A percentile compares a stretch with the other conserved stretches of the same genome.
phyloP scores from a whole-genome alignment of 2,113 vertebrate species.

The Platysternon megacephalum region DNA sequence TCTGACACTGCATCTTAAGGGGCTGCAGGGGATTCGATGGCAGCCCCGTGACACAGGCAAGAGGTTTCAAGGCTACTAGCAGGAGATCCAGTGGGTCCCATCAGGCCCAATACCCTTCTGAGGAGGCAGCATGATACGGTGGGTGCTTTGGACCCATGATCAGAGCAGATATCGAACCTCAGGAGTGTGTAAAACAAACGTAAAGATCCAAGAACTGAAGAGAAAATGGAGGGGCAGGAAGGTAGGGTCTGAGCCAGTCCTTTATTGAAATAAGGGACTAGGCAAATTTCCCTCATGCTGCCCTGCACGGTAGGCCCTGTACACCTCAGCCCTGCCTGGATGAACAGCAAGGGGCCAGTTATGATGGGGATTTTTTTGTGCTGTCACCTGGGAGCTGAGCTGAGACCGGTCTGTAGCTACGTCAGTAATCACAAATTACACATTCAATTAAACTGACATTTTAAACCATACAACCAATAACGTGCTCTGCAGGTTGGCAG shows the following conservation, averaged over 20 bases:
- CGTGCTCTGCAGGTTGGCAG: neutral
- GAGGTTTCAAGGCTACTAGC: neutral
- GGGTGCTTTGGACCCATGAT: neutral
- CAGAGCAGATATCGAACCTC: neutral
- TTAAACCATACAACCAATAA: neutral
- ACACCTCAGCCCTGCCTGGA: too few species aligned
- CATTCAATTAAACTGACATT: neutral
- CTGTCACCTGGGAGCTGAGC: neutral
- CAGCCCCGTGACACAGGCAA: neutral
- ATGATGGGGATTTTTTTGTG: neutral
- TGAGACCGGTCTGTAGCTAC: neutral
- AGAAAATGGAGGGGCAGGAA: neutral
- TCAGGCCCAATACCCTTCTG: neutral
- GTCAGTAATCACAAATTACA: neutral
- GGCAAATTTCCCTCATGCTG: neutral
- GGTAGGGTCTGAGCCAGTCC: neutral
- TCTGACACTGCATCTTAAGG: neutral
- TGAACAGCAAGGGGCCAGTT: neutral
- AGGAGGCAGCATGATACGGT: neutral
- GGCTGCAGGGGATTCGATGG: neutral
- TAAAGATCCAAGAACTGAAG: neutral
- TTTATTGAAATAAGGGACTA: neutral
- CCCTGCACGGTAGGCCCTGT: too few species aligned
- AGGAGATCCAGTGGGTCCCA: neutral
- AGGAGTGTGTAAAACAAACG: neutral